Conservation (phyloP, 1,140 invertebrate genomes). For the Lethocerus indicus region DNA sequence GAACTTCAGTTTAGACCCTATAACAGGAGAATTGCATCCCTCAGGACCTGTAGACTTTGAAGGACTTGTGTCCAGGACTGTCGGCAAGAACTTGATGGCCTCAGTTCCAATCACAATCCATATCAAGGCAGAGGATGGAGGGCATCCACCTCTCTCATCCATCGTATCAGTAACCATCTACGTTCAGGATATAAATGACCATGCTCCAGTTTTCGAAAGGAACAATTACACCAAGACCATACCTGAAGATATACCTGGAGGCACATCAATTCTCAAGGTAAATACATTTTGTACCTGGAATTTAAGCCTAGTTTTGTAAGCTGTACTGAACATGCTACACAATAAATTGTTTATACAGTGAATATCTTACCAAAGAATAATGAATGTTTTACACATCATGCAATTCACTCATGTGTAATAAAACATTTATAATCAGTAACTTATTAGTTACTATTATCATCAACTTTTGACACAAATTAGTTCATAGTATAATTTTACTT, state of each 20-base stretch:
- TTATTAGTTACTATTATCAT: too few relatives aligned
- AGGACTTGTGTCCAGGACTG: slow-evolving; percentile 18
- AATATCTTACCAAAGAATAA: too few relatives aligned
- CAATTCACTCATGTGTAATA: too few relatives aligned
- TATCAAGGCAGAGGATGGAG: slow-evolving; percentile 62
- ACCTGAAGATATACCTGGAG: slow-evolving; percentile 62
- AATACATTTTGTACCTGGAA: slow-evolving; percentile 1
- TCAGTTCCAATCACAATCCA: slow-evolving; percentile 31
- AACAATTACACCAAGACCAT: slow-evolving; percentile 55
- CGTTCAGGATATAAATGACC: slow-evolving; percentile 76
- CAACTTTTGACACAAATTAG: too few relatives aligned
- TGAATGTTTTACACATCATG: too few relatives aligned
- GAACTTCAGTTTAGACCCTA: slow-evolving; percentile 69
- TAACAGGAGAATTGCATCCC: slow-evolving; percentile 51
- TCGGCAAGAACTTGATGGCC: not conserved
- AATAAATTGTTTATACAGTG: too few relatives aligned
- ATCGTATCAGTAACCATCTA: slow-evolving; percentile 61
- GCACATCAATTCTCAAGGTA: slow-evolving; percentile 61
- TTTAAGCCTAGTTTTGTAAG: too few relatives aligned
- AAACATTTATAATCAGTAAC: too few relatives aligned
- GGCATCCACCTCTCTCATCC: slow-evolving; percentile 52
- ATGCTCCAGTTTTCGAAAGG: slow-evolving; percentile 62
- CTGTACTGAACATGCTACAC: too few relatives aligned
- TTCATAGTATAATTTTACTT: too few relatives aligned
- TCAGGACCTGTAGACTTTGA: slow-evolving; percentile 63